These are phyloP conservation scores for Tridacna gigas DNA, from an alignment of 2,888 invertebrate genomes.

Conservation along the genomic window DNA sequence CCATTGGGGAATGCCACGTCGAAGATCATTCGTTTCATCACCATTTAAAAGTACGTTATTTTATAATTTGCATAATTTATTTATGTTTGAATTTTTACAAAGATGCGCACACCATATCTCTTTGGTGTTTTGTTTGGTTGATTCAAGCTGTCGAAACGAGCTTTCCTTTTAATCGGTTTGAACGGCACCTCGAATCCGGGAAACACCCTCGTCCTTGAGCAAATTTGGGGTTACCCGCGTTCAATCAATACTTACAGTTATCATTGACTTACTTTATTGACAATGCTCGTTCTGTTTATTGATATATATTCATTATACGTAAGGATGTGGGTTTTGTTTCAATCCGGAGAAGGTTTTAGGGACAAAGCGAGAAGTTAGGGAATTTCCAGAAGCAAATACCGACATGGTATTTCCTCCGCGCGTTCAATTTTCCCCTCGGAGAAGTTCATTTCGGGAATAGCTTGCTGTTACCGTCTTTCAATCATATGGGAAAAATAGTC, in stretches of 20 bases:
- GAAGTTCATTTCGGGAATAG: not conserved
- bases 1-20: conserved; percentile 77
- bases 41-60: conserved; percentile 69
- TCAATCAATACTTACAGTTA: too few relatives aligned
- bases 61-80: conserved; percentile 39
- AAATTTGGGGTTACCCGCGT: conserved; percentile 12
- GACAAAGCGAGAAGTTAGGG: not conserved
- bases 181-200: conserved; percentile 7
- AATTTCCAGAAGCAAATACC: not conserved
- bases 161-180: not conserved
- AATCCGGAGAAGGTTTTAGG: not conserved
- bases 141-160: not conserved
- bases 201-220: conserved; percentile 7
- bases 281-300: too few relatives aligned
- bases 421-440: not conserved
- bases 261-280: too few relatives aligned
- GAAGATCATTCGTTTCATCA: conserved; percentile 62
- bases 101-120: not conserved
- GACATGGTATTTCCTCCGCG: conserved; percentile 19
- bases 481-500: too few relatives aligned
- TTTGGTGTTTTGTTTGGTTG: not conserved
- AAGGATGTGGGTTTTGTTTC: not conserved
- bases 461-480: not conserved
- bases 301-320: too few relatives aligned
- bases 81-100: not conserved